A percentile compares a stretch with the other conserved stretches of the same genome.
Evolutionary conservation across 2,113 vertebrate species (phyloP).

Genomic region (Mellivora capensis): DNA sequence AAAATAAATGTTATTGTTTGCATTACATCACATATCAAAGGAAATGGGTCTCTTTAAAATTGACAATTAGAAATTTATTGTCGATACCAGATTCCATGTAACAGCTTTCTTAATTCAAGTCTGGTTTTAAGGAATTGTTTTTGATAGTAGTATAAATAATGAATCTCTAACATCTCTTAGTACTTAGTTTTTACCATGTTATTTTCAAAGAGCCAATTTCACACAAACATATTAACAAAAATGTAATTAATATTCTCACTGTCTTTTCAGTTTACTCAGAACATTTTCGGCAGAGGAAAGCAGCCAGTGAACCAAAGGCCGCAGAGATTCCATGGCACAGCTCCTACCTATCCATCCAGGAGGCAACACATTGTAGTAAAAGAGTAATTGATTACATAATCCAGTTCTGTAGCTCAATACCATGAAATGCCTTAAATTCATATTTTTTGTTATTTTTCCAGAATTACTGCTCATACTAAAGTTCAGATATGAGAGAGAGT

Average conservation of each 20-base stretch:
- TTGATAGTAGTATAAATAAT: neutral
- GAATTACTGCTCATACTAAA: neutral
- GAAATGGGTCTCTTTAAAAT: neutral
- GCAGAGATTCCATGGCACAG: neutral
- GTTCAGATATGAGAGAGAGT: neutral
- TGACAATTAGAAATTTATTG: neutral
- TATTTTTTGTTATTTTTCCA: neutral
- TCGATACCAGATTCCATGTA: neutral
- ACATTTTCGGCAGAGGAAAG: neutral
- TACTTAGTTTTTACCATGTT: neutral
- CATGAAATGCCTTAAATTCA: neutral
- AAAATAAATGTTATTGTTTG: neutral
- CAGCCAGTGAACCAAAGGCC: neutral
- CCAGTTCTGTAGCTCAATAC: neutral
- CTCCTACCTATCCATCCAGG: neutral
- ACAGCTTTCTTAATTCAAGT: neutral
- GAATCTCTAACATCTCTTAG: neutral
- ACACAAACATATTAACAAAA: neutral
- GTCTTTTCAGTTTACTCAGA: neutral
- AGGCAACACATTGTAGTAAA: neutral
- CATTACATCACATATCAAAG: neutral
- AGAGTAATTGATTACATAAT: neutral
- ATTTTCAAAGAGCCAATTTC: neutral
- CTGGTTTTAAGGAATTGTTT: neutral
- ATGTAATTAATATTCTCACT: neutral